Conservation (phyloP, 2,797 vertebrate genomes). For the Nasua narica region DNA sequence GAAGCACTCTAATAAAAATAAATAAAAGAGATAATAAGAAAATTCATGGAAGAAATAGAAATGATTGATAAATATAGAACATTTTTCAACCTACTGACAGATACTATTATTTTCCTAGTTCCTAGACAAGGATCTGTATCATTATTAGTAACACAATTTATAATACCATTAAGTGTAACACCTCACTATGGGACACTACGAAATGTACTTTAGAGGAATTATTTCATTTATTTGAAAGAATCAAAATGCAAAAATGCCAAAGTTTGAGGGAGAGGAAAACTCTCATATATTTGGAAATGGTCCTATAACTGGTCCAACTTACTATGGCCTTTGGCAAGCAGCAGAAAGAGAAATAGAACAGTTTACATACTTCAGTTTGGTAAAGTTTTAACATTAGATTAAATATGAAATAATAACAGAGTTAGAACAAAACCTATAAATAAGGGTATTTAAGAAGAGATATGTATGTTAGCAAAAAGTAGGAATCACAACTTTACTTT, state of each 20-base stretch:
- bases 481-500: neutral
- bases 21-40: neutral
- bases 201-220: slow-evolving; percentile 13
- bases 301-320: neutral
- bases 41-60: neutral
- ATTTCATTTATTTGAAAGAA: slow-evolving; percentile 16
- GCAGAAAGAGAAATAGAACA: neutral
- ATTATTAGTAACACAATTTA: neutral
- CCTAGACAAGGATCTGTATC: neutral
- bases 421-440: neutral
- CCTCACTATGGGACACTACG: neutral
- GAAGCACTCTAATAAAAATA: neutral
- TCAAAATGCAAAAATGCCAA: neutral
- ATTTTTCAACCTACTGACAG: neutral
- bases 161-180: neutral
- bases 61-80: neutral
- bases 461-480: neutral
- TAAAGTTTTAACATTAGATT: slow-evolving; percentile 1
- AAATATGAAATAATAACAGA: neutral
- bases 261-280: neutral
- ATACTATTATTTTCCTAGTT: neutral
- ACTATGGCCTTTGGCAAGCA: neutral
- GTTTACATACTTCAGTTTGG: neutral
- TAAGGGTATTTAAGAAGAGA: neutral
- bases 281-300: neutral